These are phyloP conservation scores for Pangasius djambal DNA, from an alignment of 2,797 vertebrate species.

Conservation along the genomic window DNA sequence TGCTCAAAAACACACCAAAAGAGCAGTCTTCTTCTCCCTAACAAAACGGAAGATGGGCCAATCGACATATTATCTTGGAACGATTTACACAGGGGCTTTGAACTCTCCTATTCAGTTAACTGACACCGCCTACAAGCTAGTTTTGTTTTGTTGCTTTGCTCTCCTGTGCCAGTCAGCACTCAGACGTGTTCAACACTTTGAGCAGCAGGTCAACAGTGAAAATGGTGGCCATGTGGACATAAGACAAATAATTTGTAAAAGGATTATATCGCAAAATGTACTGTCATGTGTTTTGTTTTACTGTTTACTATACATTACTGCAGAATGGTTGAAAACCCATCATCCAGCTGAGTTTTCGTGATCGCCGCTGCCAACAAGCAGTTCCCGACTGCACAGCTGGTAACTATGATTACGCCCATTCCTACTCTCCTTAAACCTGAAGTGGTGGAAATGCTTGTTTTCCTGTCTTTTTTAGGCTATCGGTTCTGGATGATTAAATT, in stretches of 20 bases:
- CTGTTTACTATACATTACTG: neutral
- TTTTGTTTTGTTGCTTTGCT: neutral
- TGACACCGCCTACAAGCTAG: neutral
- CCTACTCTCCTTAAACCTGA: neutral
- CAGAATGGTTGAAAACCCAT: neutral
- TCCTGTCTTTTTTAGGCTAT: neutral
- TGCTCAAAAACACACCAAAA: neutral
- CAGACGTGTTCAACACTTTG: neutral
- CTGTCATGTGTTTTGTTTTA: neutral
- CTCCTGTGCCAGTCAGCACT: neutral
- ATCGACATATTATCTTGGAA: neutral
- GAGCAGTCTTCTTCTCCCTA: neutral
- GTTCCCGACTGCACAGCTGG: neutral
- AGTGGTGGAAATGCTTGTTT: neutral
- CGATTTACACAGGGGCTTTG: neutral
- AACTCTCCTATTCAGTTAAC: neutral
- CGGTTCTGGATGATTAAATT: neutral
- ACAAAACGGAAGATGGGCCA: neutral
- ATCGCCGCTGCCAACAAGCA: neutral
- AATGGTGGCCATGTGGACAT: neutral
- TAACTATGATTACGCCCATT: neutral
- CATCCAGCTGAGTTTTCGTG: too few relatives aligned
- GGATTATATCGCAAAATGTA: neutral
- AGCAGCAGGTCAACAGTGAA: neutral
- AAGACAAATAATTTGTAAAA: neutral